phyloP scores from a whole-genome alignment of 2,113 vertebrate genomes.

The Silurus glanis region DNA sequence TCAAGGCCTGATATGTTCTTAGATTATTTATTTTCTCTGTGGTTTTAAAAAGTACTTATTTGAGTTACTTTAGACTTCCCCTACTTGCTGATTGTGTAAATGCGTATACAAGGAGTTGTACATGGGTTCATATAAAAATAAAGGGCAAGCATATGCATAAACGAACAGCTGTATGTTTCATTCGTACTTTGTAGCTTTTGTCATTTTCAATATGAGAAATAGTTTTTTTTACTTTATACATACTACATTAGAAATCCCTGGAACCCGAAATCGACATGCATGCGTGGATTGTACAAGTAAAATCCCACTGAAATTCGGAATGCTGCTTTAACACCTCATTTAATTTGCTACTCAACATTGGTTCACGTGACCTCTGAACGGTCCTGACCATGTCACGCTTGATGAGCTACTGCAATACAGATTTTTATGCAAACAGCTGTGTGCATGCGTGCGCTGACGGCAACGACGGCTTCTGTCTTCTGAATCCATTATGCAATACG shows the following conservation, averaged over 20 bases:
- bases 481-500: slow-evolving; percentile 28
- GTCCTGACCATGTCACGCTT: not conserved
- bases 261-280: not conserved
- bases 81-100: too few species aligned
- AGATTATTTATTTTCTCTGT: too few species aligned
- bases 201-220: not conserved
- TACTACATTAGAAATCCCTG: not conserved
- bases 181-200: not conserved
- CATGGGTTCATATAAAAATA: too few species aligned
- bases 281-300: not conserved
- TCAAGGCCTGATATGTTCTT: too few species aligned
- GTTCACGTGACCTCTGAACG: slow-evolving; percentile 2
- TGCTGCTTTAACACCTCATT: not conserved
- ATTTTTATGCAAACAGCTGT: not conserved
- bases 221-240: not conserved
- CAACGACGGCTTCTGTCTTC: not conserved
- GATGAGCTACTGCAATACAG: slow-evolving; percentile 3
- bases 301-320: too few species aligned
- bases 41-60: too few species aligned
- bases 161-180: not conserved
- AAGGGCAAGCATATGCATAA: not conserved
- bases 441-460: not conserved
- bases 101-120: too few species aligned
- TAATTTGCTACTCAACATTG: not conserved
- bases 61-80: too few species aligned